phyloP scores from a whole-genome alignment of 2,888 invertebrate species.

The Unio delphinus region DNA sequence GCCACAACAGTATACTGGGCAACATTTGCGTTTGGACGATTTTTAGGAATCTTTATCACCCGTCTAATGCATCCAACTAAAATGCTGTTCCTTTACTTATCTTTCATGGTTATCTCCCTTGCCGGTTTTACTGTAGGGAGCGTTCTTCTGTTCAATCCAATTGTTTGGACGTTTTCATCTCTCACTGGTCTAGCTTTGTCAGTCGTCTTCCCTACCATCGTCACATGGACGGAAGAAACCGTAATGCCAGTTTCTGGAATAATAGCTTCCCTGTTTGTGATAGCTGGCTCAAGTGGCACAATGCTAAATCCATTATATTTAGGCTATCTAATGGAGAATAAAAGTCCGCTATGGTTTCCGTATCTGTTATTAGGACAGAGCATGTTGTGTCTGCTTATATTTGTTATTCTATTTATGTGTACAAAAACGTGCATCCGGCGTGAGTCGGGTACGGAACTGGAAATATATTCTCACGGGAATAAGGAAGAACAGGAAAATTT shows the following conservation, averaged over 20 bases:
- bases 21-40: slow-evolving; percentile 67
- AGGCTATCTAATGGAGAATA: slow-evolving; percentile 29
- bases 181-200: slow-evolving; percentile 68
- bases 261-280: slow-evolving; percentile 66
- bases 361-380: slow-evolving; percentile 31
- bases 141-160: slow-evolving; percentile 29
- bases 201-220: slow-evolving; percentile 69
- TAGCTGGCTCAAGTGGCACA: slow-evolving; percentile 68
- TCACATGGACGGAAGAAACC: slow-evolving; percentile 70
- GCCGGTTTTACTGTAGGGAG: slow-evolving; percentile 5
- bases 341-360: slow-evolving; percentile 33
- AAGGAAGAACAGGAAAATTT: too few species aligned
- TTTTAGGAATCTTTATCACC: slow-evolving; percentile 63
- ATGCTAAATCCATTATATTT: slow-evolving; percentile 66
- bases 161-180: slow-evolving; percentile 61
- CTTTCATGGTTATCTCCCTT: slow-evolving; percentile 19
- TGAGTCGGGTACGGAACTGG: too few species aligned
- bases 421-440: too few species aligned
- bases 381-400: slow-evolving; percentile 14
- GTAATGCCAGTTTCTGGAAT: slow-evolving; percentile 67
- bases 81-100: slow-evolving; percentile 59
- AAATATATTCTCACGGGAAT: too few species aligned
- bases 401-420: slow-evolving; percentile 6
- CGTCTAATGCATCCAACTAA: slow-evolving; percentile 59
- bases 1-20: slow-evolving; percentile 70